Evolutionary conservation across 2,113 vertebrate species (phyloP), one percentile per base, ranked within the genome.

Genomic region (Thinocorus orbignyianus): DNA sequence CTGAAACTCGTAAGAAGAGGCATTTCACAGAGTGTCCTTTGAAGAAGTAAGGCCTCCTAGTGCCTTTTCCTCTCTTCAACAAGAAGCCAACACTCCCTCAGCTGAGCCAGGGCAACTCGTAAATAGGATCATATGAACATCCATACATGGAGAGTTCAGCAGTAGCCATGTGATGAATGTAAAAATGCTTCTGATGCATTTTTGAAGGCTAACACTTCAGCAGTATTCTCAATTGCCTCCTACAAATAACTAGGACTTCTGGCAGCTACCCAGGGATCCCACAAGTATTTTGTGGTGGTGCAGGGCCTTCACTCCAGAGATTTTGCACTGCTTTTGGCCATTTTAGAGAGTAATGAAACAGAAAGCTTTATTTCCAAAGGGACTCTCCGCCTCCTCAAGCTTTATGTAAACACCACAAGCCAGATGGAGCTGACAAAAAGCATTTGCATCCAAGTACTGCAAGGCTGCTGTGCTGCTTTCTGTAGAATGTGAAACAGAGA

Each of bases 151-250:
- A 49, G 37, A 91, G 71, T 73, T 91, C 22, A 92, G 90, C 85
- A 90, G 74, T 46, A 93, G 71, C 54, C n/a, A 51, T 17, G 49
- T 70, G 85, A 83, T n/a, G 17, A 58, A 70, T 60, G 37, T 70
- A 77, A 90, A 97, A 96, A 92, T 5, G 71, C 71, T 88, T 83
- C 88, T 83, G 79, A 77, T 83, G 90, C 85, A 88, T 91, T 95
- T 94, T 83, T 92, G 71, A 96, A 91, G 71, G 71, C 70, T 90
- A 92, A 86, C 70, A 65, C 91, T 91, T 80, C 78, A 92, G 62
- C 84, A 93, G 20, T 31, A 86, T 42, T 93, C 51, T 90, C 71
- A 83, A 18, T 23, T 66, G 42, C n/a, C 55, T 90, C 55, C 64
- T 92, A 83, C 79, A 90, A 94, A 93, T 86, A 88, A 82, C 54